A percentile compares a stretch with the other conserved stretches of the same genome.
phyloP scores from a whole-genome alignment of 2,113 vertebrate species.

The Formicarius rufipectus region DNA sequence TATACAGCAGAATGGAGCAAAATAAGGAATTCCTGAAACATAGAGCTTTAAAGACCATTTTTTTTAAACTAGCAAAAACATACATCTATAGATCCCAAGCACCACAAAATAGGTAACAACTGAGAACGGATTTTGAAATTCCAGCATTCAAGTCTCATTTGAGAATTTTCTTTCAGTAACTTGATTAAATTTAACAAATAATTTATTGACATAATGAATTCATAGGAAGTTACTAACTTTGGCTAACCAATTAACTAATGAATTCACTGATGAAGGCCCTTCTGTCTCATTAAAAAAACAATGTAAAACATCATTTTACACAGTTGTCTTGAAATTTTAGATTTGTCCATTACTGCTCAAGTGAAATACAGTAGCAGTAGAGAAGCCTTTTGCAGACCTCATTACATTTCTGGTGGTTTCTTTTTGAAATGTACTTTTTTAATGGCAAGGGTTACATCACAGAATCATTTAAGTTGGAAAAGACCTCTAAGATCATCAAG shows the following conservation, averaged over 20 bases:
- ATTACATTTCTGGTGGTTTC: neutral
- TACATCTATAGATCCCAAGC: neutral
- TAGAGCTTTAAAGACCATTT: neutral
- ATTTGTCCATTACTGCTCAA: neutral
- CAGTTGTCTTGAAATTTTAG: neutral
- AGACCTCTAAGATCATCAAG: neutral
- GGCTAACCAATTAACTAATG: neutral
- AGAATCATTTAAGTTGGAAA: neutral
- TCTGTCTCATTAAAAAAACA: neutral
- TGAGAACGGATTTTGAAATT: neutral
- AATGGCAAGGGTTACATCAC: neutral
- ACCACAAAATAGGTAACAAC: neutral
- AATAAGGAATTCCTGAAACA: neutral
- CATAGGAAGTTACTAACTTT: neutral
- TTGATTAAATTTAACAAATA: neutral
- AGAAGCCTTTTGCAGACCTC: neutral
- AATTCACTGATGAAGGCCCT: neutral
- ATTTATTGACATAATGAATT: neutral
- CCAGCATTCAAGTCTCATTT: neutral
- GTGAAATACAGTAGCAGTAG: neutral
- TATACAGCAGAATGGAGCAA: neutral
- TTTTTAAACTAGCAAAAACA: neutral
- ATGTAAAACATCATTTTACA: neutral
- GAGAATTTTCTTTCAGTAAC: neutral
- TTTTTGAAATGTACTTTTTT: neutral